Evolutionary conservation across 2,797 vertebrate genomes (phyloP).

Genomic region (Dendrocincla fuliginosa): DNA sequence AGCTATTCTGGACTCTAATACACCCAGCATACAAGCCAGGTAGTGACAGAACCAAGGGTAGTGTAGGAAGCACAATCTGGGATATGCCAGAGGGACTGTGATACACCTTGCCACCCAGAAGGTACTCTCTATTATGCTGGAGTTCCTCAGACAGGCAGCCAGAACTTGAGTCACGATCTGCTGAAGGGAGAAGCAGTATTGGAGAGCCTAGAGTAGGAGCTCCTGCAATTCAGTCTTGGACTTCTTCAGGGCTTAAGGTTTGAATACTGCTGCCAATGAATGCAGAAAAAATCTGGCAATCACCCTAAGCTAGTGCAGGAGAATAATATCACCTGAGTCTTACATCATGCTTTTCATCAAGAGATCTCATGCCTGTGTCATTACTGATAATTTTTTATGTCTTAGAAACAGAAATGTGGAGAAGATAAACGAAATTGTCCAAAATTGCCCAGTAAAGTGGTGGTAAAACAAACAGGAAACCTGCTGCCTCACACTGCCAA

Average conservation of each 20-base stretch:
- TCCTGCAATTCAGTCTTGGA: background rate
- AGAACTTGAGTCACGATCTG: background rate
- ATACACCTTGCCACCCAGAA: background rate
- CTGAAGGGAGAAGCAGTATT: background rate
- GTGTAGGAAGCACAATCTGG: background rate
- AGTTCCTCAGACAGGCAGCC: background rate
- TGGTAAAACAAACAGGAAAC: background rate
- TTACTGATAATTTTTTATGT: background rate
- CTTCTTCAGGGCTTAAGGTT: background rate
- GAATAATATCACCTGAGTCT: background rate
- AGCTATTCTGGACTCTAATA: background rate
- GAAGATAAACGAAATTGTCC: background rate
- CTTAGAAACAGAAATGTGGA: background rate
- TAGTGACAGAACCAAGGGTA: background rate
- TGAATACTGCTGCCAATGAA: background rate
- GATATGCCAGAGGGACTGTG: background rate
- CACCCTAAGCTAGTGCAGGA: background rate
- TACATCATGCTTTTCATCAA: background rate
- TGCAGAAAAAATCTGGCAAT: background rate
- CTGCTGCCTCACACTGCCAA: constrained; percentile 1
- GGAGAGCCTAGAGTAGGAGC: background rate
- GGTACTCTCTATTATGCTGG: background rate
- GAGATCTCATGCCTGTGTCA: background rate
- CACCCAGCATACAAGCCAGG: background rate
- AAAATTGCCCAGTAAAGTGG: background rate